phyloP scores from a whole-genome alignment of 2,113 vertebrate species.

The Craseonycteris thonglongyai region DNA sequence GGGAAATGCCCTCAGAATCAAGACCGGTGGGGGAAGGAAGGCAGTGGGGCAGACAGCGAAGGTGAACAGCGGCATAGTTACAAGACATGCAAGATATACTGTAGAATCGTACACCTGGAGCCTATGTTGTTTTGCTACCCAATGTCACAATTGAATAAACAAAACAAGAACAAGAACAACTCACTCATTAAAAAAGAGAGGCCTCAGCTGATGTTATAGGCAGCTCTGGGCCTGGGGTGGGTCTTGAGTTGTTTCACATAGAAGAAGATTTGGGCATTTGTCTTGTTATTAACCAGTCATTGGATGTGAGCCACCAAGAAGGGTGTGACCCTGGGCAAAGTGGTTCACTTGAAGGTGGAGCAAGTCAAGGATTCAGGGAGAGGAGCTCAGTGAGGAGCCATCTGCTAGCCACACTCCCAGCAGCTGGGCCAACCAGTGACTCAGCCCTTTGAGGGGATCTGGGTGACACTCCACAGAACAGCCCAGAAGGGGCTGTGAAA shows the following conservation, averaged over 20 bases:
- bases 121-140: too few species aligned
- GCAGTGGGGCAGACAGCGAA: rapidly evolving
- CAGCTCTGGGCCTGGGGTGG: neutral
- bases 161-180: too few species aligned
- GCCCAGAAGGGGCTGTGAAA: neutral
- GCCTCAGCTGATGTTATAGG: neutral
- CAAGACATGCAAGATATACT: too few species aligned
- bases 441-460: neutral
- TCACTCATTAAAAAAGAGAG: too few species aligned
- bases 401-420: neutral
- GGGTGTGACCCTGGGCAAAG: neutral
- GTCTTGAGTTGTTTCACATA: neutral
- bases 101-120: too few species aligned
- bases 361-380: neutral
- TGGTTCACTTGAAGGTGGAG: neutral
- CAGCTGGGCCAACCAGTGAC: neutral
- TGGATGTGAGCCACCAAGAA: neutral
- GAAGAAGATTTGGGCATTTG: neutral
- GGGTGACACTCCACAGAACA: neutral
- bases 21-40: neutral
- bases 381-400: neutral
- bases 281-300: neutral
- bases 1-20: neutral
- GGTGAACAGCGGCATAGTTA: too few species aligned
- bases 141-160: too few species aligned